Evolutionary conservation across 2,797 vertebrate species (phyloP), one percentile per base, ranked within the genome.

Genomic region (Poecilia wingei): DNA sequence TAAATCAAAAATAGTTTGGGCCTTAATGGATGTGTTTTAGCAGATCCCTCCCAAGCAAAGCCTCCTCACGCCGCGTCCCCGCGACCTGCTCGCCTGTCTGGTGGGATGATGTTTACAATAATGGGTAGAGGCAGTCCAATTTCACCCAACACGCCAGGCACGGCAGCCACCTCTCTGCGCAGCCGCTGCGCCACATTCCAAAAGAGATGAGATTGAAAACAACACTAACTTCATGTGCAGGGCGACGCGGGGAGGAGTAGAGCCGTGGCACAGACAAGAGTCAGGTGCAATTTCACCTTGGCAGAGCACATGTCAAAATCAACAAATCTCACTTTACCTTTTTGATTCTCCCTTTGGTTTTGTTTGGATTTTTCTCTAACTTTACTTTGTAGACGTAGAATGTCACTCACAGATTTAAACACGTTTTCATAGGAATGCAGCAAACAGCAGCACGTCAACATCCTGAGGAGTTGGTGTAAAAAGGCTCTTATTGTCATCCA

Each of bases 121-220:
- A 96, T 96, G 92, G 94, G 93, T 93, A 95, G 94, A 96, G 96
- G 95, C 95, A 96, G 95, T 95, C 94, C 96, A 96, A 96, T 96
- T 96, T 96, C 96, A 92, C 89, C 91, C 94, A 94, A 96, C 96
- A 95, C 90, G 91, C 89, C 84, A 94, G 92, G 91, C 91, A 88
- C 87, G 64, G 86, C 92, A 94, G 92, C 93, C 94, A 93, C 94
- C 94, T 94, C 94, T 95, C 92, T 89, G 82, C 73, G 78, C 84
- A 79, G 90, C 90, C 91, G 89, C 87, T 91, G 88, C 86, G 68
- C 94, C 91, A 94, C 93, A 91, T 94, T 93, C 94, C 93, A 94
- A 92, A 95, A 95, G 93, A 96, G 95, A 96, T 95, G 95, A 95
- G 94, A 93, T 95, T 93, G 94, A 95, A 95, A 96, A 95, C 94